Evolutionary conservation across 2,888 invertebrate genomes (phyloP).

Genomic region (Ernsta delagoae): DNA sequence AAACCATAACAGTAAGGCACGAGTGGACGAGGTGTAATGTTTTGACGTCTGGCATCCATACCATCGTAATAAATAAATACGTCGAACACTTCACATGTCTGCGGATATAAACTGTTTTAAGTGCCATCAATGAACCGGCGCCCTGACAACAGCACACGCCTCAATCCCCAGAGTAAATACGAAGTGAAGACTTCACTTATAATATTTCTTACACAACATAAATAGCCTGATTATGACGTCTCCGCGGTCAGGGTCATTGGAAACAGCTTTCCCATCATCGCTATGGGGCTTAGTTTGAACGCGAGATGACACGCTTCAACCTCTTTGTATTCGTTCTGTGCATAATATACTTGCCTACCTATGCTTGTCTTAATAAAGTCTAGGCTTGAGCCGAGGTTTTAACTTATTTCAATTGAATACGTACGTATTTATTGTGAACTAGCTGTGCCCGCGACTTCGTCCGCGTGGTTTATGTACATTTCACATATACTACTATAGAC

Average conservation of each 20-base stretch:
- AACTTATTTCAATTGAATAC: constrained; percentile 43
- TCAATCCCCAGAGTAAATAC: constrained; percentile 52
- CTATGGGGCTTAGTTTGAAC: not conserved
- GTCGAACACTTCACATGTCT: constrained; percentile 23
- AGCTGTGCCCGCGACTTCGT: too few relatives aligned
- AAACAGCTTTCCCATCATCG: too few relatives aligned
- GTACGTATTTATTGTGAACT: too few relatives aligned
- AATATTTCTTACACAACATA: too few relatives aligned
- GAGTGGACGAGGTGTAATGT: constrained; percentile 8
- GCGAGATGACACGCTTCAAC: not conserved
- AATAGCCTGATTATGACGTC: too few relatives aligned
- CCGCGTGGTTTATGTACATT: too few relatives aligned
- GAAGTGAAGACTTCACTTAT: too few relatives aligned
- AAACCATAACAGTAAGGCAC: not conserved
- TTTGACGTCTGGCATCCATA: constrained; percentile 20
- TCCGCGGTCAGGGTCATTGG: too few relatives aligned
- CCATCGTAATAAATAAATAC: constrained; percentile 18
- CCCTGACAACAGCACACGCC: constrained; percentile 43
- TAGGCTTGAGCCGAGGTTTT: constrained; percentile 46
- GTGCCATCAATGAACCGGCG: constrained; percentile 47
- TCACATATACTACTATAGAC: too few relatives aligned
- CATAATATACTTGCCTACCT: not conserved
- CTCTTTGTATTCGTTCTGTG: not conserved
- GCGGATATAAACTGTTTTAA: constrained; percentile 36
- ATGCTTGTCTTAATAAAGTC: constrained; percentile 43